Evolutionary conservation across 2,797 vertebrate species (phyloP).

Genomic region (Limosa lapponica): DNA sequence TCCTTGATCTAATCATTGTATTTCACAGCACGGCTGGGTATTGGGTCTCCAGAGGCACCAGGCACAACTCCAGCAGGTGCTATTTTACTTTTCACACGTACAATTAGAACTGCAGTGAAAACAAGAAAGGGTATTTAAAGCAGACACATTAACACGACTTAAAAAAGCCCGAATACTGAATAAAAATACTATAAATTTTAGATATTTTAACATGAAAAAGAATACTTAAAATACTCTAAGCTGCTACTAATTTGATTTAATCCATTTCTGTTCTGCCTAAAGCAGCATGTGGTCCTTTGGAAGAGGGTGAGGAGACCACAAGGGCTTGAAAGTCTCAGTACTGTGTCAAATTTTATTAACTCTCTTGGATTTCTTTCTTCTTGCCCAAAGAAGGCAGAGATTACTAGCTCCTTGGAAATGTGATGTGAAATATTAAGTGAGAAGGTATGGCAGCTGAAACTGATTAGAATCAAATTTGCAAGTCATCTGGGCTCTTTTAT

Average conservation of each 20-base stretch:
- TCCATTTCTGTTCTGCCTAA: slow-evolving; percentile 4
- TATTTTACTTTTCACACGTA: slow-evolving; percentile 25
- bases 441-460: not conserved
- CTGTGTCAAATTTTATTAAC: not conserved
- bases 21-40: not conserved
- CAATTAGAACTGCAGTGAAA: slow-evolving; percentile 21
- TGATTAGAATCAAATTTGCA: not conserved
- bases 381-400: not conserved
- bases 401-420: not conserved
- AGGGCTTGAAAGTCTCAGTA: not conserved
- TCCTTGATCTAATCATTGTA: not conserved
- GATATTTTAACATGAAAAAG: not conserved
- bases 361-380: not conserved
- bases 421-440: not conserved
- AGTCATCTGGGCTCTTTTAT: not conserved
- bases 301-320: not conserved
- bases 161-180: not conserved
- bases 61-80: not conserved
- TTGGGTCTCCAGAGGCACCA: slow-evolving; percentile 9
- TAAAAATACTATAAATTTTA: not conserved
- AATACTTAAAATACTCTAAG: slow-evolving; percentile 25
- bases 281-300: not conserved
- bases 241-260: slow-evolving; percentile 17
- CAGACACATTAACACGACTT: not conserved
- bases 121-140: slow-evolving; percentile 7